Percentiles rank a stretch among this genome's conserved stretches.
Conservation (phyloP, 2,797 vertebrate species). For the Knipowitschia caucasica region DNA sequence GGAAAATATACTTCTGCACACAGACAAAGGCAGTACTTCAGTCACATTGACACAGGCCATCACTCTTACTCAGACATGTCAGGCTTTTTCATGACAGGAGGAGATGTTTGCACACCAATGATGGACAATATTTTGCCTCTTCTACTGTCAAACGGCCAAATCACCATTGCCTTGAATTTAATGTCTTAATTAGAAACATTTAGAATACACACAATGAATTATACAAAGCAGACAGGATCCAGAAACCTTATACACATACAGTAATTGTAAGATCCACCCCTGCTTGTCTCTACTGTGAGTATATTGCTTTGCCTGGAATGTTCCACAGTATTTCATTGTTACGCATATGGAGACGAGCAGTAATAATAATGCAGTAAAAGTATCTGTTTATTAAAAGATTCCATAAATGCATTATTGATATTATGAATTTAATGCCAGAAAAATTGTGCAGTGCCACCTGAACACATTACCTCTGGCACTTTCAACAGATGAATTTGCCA, state of each 20-base stretch:
- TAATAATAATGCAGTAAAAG: too few relatives aligned
- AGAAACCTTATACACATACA: neutral
- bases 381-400: too few relatives aligned
- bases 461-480: neutral
- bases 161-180: neutral
- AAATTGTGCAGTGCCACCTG: too few relatives aligned
- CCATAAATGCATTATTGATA: too few relatives aligned
- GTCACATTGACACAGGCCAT: constrained; percentile 58
- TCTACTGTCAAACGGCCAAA: constrained; percentile 22
- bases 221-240: neutral
- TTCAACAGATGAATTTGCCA: neutral
- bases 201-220: neutral
- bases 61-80: constrained; percentile 51
- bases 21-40: constrained; percentile 56
- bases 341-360: neutral
- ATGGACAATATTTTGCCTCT: constrained; percentile 20
- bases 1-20: constrained; percentile 36
- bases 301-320: too few relatives aligned
- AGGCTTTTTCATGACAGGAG: constrained; percentile 27
- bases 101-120: constrained; percentile 49
- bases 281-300: neutral
- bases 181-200: neutral
- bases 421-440: too few relatives aligned
- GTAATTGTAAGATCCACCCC: neutral
- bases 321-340: neutral